Base-by-base conservation (phyloP, 2,113 vertebrate species). In the Sinocyclocheilus anshuiensis region DNA sequence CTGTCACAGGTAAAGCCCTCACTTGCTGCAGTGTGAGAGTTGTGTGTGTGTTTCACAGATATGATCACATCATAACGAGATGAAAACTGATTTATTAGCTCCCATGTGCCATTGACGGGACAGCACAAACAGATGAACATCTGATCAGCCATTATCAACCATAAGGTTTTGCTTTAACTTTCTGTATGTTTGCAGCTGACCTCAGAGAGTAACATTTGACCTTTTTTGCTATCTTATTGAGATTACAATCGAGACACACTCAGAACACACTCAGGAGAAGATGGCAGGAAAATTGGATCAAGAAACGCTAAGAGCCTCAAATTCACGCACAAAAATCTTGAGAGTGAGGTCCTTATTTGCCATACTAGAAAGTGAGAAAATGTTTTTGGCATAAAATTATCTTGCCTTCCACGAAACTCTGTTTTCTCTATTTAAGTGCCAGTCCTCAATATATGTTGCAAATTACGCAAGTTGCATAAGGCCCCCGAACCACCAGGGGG, bases 1-100 rank as follows among this genome's bases (percentile, higher is more conserved):
- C 45, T 39, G 59, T 81, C 33, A 33, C 83, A 61, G 69, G 75
- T 86, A 83, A 77, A 80, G 48, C 39, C 57, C 81, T 86, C 15
- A 39, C 57, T 82, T 74, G 65, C 57, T 69, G 50, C 63, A 13
- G 18, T 50, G 22, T 26, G 75, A 33, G 42, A 6, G 39, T 8
- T 45, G 75, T 13, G 26, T 55, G 75, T 42, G 53, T 53, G 42
- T 81, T 50, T 85, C 63, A 55, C 16, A 7, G 53, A 36, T 74
- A 36, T 12, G 77, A 45, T 39, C 78, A 50, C 7, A 45, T 57
- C 29, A 69, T 3, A 2, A 71, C 12, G 57, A 6, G 3, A 6
- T 53, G 24, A 4, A 39, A 13, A 26, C 15, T 79, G n/a, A 69
- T 86, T 79, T 45, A n/a, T 71, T 86, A 71, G 63, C n/a, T 39